These are phyloP conservation scores for Aleiodes alternator DNA, from an alignment of 2,888 invertebrate genomes.

Conservation along the genomic window DNA sequence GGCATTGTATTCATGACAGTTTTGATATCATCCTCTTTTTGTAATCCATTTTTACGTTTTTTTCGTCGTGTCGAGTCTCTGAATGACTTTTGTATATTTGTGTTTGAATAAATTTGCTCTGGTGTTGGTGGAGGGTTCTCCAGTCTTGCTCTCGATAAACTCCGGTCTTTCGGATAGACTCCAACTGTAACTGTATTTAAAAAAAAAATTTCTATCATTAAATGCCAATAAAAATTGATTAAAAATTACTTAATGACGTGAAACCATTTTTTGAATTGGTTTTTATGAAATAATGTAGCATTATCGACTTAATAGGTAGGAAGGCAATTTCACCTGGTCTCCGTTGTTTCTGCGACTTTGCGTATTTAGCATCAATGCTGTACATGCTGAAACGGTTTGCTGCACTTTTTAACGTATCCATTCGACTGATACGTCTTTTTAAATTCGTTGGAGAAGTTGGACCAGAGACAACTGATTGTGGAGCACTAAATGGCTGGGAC, in stretches of 20 bases:
- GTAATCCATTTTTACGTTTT: constrained; percentile 57
- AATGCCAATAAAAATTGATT: neutral
- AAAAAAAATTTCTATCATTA: neutral
- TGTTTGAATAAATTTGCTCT: constrained; percentile 56
- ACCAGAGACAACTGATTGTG: constrained; percentile 48
- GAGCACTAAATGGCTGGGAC: constrained; percentile 60
- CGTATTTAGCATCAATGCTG: constrained; percentile 58
- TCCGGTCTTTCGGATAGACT: constrained; percentile 38
- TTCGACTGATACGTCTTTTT: constrained; percentile 57
- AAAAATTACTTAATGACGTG: neutral
- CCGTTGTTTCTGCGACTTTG: constrained; percentile 60
- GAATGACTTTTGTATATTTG: constrained; percentile 52
- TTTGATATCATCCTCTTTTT: constrained; percentile 70
- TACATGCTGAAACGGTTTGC: constrained; percentile 68
- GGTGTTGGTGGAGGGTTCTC: constrained; percentile 54
- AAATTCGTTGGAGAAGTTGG: constrained; percentile 49
- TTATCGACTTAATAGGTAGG: too few relatives aligned
- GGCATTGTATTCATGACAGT: constrained; percentile 71
- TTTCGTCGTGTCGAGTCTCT: constrained; percentile 52
- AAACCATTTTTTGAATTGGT: neutral
- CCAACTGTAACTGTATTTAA: constrained; percentile 41
- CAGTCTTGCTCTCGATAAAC: constrained; percentile 29
- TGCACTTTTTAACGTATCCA: constrained; percentile 57
- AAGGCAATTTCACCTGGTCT: constrained; percentile 54
- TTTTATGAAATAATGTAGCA: neutral